These are phyloP conservation scores for Sigmodon hispidus DNA, from an alignment of 2,113 vertebrate genomes.

Conservation along the genomic window DNA sequence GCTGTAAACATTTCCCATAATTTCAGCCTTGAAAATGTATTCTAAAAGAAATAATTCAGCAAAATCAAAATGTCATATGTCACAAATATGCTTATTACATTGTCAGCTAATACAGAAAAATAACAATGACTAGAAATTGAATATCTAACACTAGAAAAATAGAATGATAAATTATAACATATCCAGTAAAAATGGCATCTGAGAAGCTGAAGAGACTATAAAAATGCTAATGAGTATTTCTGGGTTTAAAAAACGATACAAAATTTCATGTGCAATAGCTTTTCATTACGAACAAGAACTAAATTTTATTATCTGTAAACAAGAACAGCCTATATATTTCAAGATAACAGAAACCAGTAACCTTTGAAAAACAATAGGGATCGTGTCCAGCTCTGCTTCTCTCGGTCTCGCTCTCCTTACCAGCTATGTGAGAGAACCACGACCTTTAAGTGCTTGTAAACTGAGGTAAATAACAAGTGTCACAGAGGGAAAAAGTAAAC, in stretches of 20 bases:
- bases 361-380: background rate
- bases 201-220: constrained; percentile 22
- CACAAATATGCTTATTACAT: constrained; percentile 41
- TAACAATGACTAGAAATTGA: constrained; percentile 4
- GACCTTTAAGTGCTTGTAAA: background rate
- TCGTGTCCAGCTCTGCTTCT: background rate
- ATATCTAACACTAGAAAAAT: constrained; percentile 4
- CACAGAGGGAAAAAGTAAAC: background rate
- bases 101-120: constrained; percentile 28
- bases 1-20: constrained; percentile 24
- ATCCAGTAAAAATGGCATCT: constrained; percentile 19
- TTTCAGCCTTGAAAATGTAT: constrained; percentile 54
- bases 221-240: constrained; percentile 26
- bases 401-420: background rate
- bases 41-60: constrained; percentile 60
- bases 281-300: constrained; percentile 45
- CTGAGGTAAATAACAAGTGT: background rate
- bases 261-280: constrained; percentile 15
- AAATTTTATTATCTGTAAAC: constrained; percentile 52
- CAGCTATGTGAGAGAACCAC: background rate
- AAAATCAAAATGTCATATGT: constrained; percentile 40
- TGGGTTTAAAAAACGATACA: background rate
- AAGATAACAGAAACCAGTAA: background rate
- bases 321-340: constrained; percentile 19
- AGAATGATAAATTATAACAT: constrained; percentile 36